Evolutionary conservation across 1,140 invertebrate genomes (phyloP), one percentile per base, ranked within the genome.

Genomic region (Drosophila pachea): DNA sequence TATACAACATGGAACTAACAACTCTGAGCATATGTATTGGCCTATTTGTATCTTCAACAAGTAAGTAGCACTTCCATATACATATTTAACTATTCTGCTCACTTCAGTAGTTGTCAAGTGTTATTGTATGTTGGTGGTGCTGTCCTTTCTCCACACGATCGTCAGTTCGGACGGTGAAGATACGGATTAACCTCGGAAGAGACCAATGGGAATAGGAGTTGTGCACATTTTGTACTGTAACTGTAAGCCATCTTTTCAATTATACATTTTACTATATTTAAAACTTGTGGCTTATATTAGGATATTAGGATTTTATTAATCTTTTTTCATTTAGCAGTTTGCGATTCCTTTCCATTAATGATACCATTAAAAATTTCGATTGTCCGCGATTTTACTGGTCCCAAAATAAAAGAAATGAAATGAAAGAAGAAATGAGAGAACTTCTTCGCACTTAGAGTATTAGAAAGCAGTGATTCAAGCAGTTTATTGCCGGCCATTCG

Each of bases 101-200:
- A 38, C 53, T 54, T 53, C 5, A 40, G 22, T 36, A 71, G 68
- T 56, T 55, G 2, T 35, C 45, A 71, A 66, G 49, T 22, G 35
- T 31, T 71, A 71, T 67, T 42, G 14, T 32, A 42, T 71, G 64
- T 11, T 67, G 50, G 68, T 71, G 35, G 68, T 67, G 7, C 16
- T 49, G 11, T 71, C 68, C 0, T 71, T 67, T n/a, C 14, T 67
- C 16, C 63, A 71, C 9, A 22, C 43, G 56, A 11, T 71, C 0
- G 56, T 68, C 2, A 7, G 6, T 9, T 31, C 55, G 5, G 55
- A 60, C 52, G 67, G 55, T 12, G 68, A 71, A 7, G 64, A 66
- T 16, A 67, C 53, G 0, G 5, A 9, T 7, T 66, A 14, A 54
- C 5, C 3, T 22, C 22, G 22, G 22, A 22, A 22, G 3, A 5